Conservation (phyloP, 2,888 invertebrate species). For the Ochropleura leucogaster region DNA sequence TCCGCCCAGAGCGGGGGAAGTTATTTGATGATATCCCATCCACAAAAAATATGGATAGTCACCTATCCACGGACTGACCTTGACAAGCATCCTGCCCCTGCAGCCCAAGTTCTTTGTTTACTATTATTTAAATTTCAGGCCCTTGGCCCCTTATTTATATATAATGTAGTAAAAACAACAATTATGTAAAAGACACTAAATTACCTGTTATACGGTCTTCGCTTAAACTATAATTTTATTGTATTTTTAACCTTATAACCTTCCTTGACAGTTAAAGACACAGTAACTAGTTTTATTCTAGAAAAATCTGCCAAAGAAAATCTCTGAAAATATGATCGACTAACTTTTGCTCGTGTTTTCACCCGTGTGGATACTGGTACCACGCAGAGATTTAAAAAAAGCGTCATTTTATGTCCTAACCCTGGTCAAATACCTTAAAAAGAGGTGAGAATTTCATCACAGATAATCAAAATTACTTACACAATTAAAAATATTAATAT, state of each 20-base stretch:
- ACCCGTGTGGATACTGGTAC: not conserved
- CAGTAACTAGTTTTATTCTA: slow-evolving; percentile 1
- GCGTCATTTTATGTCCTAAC: not conserved
- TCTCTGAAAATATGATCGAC: not conserved
- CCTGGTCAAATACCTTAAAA: not conserved
- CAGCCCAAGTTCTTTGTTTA: not conserved
- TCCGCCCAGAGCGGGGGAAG: no score
- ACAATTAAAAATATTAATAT: not conserved
- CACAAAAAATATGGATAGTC: no score
- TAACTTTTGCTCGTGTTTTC: not conserved
- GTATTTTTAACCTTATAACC: slow-evolving; percentile 29
- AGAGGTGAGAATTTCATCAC: not conserved
- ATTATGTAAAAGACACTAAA: slow-evolving; percentile 33
- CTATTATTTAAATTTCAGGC: not conserved
- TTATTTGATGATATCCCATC: no score
- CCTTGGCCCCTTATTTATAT: slow-evolving; percentile 5
- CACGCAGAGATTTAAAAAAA: not conserved
- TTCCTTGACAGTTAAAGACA: slow-evolving; percentile 5
- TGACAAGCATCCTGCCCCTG: not conserved
- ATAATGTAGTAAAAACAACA: slow-evolving; percentile 4
- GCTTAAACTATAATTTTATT: slow-evolving; percentile 29
- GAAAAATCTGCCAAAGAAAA: not conserved
- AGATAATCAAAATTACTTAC: not conserved
- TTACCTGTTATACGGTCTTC: not conserved
- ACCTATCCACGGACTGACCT: not conserved